Evolutionary conservation across 92 coral and sea anemone genomes (phyloP).

Genomic region (Zoanthus solanderi): DNA sequence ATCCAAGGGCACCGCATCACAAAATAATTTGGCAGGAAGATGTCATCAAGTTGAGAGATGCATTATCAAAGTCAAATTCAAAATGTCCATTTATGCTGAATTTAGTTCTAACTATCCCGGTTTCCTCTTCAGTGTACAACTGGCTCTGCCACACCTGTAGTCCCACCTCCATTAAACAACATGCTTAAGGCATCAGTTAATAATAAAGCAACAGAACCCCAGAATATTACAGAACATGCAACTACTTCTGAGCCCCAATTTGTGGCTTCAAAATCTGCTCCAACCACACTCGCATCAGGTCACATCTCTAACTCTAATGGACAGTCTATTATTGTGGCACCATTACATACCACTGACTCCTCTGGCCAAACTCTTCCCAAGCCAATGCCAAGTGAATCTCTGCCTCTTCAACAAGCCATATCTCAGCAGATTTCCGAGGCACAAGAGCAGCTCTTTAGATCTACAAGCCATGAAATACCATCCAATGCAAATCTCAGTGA

Average conservation of each 20-base stretch:
- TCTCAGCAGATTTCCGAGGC: conserved; percentile 22
- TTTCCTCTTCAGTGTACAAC: conserved; percentile 12
- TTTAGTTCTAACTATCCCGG: conserved; percentile 31
- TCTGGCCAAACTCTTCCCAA: conserved; percentile 6
- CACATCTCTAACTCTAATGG: conserved; percentile 11
- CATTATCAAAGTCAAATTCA: conserved; percentile 17
- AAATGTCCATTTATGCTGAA: conserved; percentile 41
- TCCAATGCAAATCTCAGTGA: conserved; percentile 36
- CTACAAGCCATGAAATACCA: conserved; percentile 23
- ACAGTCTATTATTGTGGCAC: not conserved
- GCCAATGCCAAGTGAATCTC: not conserved
- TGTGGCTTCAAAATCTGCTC: conserved; percentile 26
- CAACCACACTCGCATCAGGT: conserved; percentile 9
- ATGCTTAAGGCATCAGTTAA: not conserved
- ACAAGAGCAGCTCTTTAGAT: conserved; percentile 35
- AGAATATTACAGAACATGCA: not conserved
- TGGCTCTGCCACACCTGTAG: conserved; percentile 18
- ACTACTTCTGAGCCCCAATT: not conserved
- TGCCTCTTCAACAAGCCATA: conserved; percentile 30
- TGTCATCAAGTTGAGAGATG: conserved; percentile 16
- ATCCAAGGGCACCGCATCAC: conserved; percentile 46
- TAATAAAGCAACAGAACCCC: not conserved
- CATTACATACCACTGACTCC: not conserved
- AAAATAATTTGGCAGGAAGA: conserved; percentile 28
- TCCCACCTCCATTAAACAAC: conserved; percentile 4